Conservation (phyloP, 2,113 vertebrate species). For the Pterophyllum scalare region DNA sequence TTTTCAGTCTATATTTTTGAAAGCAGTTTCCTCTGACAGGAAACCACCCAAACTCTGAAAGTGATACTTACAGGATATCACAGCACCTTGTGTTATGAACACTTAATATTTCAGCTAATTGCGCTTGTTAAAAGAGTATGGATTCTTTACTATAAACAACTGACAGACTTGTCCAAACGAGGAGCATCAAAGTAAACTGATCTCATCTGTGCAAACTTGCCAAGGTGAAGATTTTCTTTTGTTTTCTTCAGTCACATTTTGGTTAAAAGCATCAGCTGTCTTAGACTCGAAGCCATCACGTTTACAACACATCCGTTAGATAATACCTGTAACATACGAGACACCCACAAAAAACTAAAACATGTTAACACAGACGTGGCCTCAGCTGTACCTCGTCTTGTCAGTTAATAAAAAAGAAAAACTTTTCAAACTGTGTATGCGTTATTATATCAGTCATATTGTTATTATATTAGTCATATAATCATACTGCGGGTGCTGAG, state of each 20-base stretch:
- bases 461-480: neutral
- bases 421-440: neutral
- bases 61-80: neutral
- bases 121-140: neutral
- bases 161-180: neutral
- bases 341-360: neutral
- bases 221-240: neutral
- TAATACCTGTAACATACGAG: neutral
- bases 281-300: neutral
- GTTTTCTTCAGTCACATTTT: neutral
- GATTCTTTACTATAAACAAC: neutral
- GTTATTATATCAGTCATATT: neutral
- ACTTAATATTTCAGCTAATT: neutral
- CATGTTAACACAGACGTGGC: neutral
- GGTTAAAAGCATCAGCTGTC: neutral
- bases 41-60: conserved; percentile 7
- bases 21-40: neutral
- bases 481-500: neutral
- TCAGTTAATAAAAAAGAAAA: neutral
- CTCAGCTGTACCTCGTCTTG: neutral
- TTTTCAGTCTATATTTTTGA: neutral
- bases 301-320: neutral
- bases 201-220: neutral
- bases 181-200: neutral
- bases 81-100: neutral